These are phyloP conservation scores for Lichenostomus cassidix DNA, from an alignment of 2,113 vertebrate genomes.

Conservation along the genomic window DNA sequence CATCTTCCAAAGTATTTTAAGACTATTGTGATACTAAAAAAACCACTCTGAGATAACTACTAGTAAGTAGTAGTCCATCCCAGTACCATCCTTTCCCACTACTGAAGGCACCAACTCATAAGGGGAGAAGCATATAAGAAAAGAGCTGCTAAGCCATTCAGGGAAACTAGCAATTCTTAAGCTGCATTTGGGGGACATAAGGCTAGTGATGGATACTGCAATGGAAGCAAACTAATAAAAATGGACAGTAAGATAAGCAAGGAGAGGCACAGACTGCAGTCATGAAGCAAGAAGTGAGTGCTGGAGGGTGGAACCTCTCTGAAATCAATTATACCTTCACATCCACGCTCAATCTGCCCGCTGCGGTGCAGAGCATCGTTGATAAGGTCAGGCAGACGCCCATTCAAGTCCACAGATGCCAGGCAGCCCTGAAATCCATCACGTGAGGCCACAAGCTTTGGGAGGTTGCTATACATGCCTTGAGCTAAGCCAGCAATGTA, in stretches of 20 bases:
- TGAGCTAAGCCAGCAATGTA: slow-evolving; percentile 95
- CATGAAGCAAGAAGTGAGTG: slow-evolving; percentile 41
- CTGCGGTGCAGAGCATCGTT: slow-evolving; percentile 92
- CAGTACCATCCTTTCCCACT: background rate
- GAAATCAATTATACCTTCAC: slow-evolving; percentile 88
- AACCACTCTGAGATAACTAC: background rate
- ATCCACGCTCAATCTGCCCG: slow-evolving; percentile 97
- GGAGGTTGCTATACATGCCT: slow-evolving; percentile 93
- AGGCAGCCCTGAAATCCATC: slow-evolving; percentile 98
- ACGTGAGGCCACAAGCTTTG: slow-evolving; percentile 93
- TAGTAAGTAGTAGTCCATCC: background rate
- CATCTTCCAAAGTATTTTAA: background rate
- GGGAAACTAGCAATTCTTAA: background rate
- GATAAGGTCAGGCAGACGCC: slow-evolving; percentile 94
- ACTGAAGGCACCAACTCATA: background rate
- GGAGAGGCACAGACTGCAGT: slow-evolving; percentile 10
- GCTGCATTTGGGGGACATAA: background rate
- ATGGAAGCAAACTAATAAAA: slow-evolving; percentile 63
- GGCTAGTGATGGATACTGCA: background rate
- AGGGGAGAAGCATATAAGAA: background rate
- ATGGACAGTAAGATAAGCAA: background rate
- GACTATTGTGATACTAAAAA: background rate
- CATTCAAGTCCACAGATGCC: slow-evolving; percentile 96
- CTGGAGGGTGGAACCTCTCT: slow-evolving; percentile 62
- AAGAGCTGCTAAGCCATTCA: background rate